Conservation (phyloP, 2,888 invertebrate species). For the Ceramica pisi region DNA sequence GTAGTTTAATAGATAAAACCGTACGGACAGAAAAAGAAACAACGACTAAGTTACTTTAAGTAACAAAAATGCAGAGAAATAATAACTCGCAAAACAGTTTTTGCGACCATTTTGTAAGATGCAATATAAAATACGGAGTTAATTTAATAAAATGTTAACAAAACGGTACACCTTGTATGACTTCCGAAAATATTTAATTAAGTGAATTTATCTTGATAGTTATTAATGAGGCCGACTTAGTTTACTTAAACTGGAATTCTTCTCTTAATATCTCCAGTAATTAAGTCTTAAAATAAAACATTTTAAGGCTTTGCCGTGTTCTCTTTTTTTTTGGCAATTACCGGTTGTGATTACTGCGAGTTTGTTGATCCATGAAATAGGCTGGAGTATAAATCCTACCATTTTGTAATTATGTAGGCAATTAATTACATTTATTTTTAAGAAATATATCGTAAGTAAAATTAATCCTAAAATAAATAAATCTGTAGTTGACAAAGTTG, state of each 20-base stretch:
- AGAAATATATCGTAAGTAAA: background rate
- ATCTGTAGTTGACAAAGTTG: background rate
- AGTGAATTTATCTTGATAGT: slow-evolving; percentile 37
- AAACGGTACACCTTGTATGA: slow-evolving; percentile 17
- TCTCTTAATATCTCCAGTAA: slow-evolving; percentile 35
- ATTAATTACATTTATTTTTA: background rate
- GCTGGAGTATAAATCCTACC: background rate
- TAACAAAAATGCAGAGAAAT: background rate
- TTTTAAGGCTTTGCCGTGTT: slow-evolving; percentile 21
- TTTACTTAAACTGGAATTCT: slow-evolving; percentile 21
- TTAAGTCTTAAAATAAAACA: slow-evolving; percentile 32
- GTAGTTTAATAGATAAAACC: too few species aligned
- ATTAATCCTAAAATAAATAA: background rate
- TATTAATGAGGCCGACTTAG: slow-evolving; percentile 31
- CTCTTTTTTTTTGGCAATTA: slow-evolving; percentile 38
- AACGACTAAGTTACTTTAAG: background rate
- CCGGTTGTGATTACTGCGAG: slow-evolving; percentile 32
- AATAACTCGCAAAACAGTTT: background rate
- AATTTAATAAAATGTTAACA: slow-evolving; percentile 10
- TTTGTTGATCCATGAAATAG: slow-evolving; percentile 20
- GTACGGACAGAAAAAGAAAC: too few species aligned
- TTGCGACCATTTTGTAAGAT: background rate
- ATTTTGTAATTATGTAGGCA: background rate
- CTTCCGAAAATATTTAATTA: slow-evolving; percentile 36
- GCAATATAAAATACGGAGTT: slow-evolving; percentile 8